Evolutionary conservation across 1,140 invertebrate species (phyloP).

Genomic region (Drosophila teissieri): DNA sequence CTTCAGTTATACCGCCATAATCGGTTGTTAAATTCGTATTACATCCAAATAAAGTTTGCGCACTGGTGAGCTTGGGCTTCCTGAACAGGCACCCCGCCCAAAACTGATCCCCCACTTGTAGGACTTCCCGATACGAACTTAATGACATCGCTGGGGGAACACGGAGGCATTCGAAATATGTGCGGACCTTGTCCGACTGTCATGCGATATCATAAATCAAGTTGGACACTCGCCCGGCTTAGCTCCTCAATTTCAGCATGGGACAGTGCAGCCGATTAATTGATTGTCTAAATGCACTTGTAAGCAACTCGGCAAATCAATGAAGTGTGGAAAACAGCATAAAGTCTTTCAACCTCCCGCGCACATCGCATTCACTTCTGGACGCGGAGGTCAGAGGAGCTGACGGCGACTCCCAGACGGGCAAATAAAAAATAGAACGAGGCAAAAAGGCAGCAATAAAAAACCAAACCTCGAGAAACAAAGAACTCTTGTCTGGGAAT

Average conservation of each 20-base stretch:
- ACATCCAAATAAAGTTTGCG: constrained; percentile 33
- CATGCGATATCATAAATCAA: constrained; percentile 79
- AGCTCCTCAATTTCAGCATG: constrained; percentile 39
- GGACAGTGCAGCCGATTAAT: constrained; percentile 76
- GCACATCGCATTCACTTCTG: neutral
- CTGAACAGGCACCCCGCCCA: neutral
- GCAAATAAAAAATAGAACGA: constrained; percentile 13
- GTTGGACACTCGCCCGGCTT: constrained; percentile 52
- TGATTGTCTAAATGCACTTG: constrained; percentile 83
- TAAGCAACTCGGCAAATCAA: constrained; percentile 80
- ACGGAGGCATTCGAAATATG: constrained; percentile 56
- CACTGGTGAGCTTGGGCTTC: constrained; percentile 23
- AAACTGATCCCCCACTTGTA: constrained; percentile 34
- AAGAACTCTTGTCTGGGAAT: constrained; percentile 75
- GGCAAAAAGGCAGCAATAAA: constrained; percentile 36
- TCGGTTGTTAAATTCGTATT: constrained; percentile 57
- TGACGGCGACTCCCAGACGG: constrained; percentile 26
- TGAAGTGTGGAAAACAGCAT: constrained; percentile 75
- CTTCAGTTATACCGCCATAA: constrained; percentile 46
- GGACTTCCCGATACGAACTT: constrained; percentile 54
- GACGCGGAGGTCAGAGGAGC: neutral
- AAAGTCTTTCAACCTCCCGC: constrained; percentile 35
- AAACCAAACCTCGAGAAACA: constrained; percentile 35
- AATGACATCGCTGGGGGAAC: constrained; percentile 25
- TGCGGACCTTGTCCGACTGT: constrained; percentile 40